Percentiles rank a stretch among this genome's conserved stretches.
Conservation (phyloP, 2,797 vertebrate genomes). For the Natrix natrix region DNA sequence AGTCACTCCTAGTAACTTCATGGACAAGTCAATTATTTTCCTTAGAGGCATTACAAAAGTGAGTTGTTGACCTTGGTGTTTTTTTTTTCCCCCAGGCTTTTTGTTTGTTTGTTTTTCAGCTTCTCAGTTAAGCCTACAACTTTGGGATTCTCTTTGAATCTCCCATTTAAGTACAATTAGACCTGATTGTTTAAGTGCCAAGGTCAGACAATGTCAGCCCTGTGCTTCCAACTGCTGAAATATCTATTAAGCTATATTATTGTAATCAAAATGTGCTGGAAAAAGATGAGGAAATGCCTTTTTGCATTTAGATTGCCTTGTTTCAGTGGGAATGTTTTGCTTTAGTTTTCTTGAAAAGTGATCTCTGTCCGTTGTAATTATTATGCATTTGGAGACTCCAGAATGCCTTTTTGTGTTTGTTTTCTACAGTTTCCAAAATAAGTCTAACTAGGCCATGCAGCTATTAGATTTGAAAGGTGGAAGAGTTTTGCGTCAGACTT, state of each 20-base stretch:
- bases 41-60: background rate
- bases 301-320: background rate
- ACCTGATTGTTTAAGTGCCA: background rate
- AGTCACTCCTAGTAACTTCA: background rate
- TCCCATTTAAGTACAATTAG: background rate
- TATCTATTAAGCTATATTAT: constrained; percentile 9
- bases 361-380: constrained; percentile 10
- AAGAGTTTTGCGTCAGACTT: background rate
- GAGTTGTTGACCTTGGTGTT: background rate
- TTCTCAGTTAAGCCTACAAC: background rate
- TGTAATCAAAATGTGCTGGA: constrained; percentile 27
- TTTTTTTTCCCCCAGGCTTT: background rate
- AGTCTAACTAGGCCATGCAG: background rate
- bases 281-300: constrained; percentile 12
- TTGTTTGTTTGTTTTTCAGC: background rate
- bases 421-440: constrained; percentile 9
- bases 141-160: background rate
- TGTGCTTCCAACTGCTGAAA: background rate
- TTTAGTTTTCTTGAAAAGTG: background rate
- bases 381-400: background rate
- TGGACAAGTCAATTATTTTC: background rate
- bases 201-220: background rate
- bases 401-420: background rate
- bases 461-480: background rate
- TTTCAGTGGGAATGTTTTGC: constrained; percentile 25